Base-by-base conservation (phyloP, 1,140 invertebrate species). In the Lordiphosa stackelbergi region DNA sequence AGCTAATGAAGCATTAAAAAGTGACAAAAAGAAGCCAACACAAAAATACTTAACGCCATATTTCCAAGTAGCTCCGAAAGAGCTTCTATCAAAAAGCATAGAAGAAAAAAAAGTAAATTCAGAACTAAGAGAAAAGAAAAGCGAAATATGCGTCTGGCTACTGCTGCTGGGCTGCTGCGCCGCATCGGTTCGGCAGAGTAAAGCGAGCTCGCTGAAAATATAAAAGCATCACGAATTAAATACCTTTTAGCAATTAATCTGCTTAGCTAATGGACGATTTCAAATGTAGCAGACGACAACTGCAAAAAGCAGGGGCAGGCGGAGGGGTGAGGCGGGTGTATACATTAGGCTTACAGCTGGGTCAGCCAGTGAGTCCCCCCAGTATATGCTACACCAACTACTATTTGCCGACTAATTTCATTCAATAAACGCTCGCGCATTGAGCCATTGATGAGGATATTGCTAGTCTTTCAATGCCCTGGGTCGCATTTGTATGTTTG, bases 181-280 rank as follows among this genome's bases (percentile, higher is more conserved):
- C 28, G 28, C 28, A 8, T 31, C 8, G 28, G 28, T 31, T 31
- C 28, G 28, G 28, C 28, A 35, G 52, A 54, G 43, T 59, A 42
- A 69, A 75, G 49, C 42, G 59, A 63, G 53, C 41, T 47, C 42
- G 41, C 59, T 61, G 51, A 66, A 69, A 75, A 81, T 81, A 83
- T 83, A 81, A 83, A 81, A 81, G 75, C 78, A 69, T 75, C 72
- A 69, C 77, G 75, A 81, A 81, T 81, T 81, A 81, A 81, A 81
- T 81, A 81, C 75, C 75, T 81, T 81, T 81, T 81, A 81, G 75
- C 75, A 81, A 81, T 81, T 81, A 81, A 81, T 81, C 75, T 81
- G 77, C 75, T 81, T 81, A 81, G 75, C 75, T 81, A 81, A 81
- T 81, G 75, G 75, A 81, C 75, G 77, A 72, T 81, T 81, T 72